Evolutionary conservation across 64 coral and sea anemone species (phyloP).

Genomic region (Dendronephthya gigantea): DNA sequence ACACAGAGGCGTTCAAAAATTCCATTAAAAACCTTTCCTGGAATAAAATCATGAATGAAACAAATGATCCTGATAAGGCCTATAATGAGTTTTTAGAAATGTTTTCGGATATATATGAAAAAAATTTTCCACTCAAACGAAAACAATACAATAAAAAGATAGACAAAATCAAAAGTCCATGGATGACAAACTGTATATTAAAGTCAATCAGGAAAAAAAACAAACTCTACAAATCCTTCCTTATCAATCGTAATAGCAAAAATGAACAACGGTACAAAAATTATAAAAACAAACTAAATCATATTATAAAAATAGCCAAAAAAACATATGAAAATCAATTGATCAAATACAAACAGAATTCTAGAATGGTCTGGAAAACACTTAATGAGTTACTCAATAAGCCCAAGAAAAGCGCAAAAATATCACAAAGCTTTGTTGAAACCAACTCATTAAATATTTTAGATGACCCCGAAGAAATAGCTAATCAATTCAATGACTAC

Average conservation of each 20-base stretch:
- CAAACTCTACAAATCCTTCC: background rate
- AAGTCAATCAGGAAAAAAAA: background rate
- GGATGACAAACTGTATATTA: background rate
- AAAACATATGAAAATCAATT: background rate
- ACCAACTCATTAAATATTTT: background rate
- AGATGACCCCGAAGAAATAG: background rate
- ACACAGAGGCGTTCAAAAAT: no score
- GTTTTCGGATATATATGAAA: background rate
- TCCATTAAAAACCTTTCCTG: no score
- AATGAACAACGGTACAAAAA: background rate
- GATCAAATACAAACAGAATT: background rate
- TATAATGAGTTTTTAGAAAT: background rate
- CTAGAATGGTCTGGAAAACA: background rate
- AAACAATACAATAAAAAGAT: background rate
- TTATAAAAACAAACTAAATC: conserved; percentile 1
- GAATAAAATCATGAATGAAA: background rate
- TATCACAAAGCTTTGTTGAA: no score
- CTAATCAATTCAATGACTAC: background rate
- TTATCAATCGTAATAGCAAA: background rate
- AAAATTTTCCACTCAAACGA: background rate
- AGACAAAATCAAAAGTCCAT: background rate
- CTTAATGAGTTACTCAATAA: no score
- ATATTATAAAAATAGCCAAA: conserved; percentile 4
- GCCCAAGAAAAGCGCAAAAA: no score
- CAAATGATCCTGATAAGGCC: background rate